A percentile compares a stretch with the other conserved stretches of the same genome.
Conservation (phyloP, 2,888 invertebrate species). For the Notocelia uddmanniana region DNA sequence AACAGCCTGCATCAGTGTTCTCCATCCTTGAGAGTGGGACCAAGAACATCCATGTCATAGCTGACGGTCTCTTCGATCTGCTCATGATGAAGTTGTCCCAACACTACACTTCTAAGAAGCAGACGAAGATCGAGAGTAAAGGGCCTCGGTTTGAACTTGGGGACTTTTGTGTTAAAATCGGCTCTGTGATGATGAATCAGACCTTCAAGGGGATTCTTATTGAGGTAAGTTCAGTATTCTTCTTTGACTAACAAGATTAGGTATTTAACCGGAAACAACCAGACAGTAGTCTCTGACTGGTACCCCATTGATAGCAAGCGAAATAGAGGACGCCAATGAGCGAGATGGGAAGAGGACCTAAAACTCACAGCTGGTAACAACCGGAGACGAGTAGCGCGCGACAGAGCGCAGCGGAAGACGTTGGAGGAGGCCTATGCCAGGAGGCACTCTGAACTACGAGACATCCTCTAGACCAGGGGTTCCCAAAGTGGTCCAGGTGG, state of each 20-base stretch:
- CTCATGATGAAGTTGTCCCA: conserved; percentile 95
- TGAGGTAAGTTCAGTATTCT: conserved; percentile 87
- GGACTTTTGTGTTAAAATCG: conserved; percentile 97
- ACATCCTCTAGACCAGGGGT: no score
- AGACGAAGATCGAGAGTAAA: conserved; percentile 95
- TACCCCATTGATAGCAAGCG: no score
- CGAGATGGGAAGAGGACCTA: no score
- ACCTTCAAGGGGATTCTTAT: conserved; percentile 97
- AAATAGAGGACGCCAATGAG: no score
- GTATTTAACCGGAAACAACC: no score
- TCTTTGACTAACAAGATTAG: not conserved
- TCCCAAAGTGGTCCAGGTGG: no score
- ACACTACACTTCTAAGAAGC: conserved; percentile 95
- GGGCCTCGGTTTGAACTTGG: conserved; percentile 95
- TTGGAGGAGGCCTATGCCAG: no score
- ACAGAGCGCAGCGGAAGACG: no score
- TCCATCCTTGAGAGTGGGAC: conserved; percentile 95
- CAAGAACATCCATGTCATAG: conserved; percentile 94
- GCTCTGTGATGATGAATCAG: conserved; percentile 96
- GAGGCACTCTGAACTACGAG: no score
- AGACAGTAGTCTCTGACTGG: no score
- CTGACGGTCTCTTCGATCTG: conserved; percentile 96
- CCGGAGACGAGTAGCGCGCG: no score
- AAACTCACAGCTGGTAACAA: no score
- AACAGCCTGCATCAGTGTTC: conserved; percentile 97